Conservation (phyloP, 2,113 vertebrate species). For the Hippocampus comes region DNA sequence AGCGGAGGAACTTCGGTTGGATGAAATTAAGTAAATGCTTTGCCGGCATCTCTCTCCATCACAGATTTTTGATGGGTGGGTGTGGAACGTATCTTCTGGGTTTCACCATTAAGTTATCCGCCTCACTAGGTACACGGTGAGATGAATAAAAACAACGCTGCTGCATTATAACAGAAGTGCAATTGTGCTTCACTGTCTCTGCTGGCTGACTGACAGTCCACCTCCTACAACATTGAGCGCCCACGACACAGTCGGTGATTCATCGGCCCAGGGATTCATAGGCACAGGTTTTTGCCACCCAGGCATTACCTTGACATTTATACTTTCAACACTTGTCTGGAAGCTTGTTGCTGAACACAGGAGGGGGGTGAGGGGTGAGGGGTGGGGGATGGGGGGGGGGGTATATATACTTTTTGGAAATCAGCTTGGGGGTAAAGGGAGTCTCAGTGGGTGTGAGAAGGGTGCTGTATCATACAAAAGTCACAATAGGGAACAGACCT, state of each 20-base stretch:
- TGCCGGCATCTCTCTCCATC: too few relatives aligned
- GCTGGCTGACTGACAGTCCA: slow-evolving; percentile 5
- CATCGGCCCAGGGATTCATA: slow-evolving; percentile 21
- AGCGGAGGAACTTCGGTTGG: too few relatives aligned
- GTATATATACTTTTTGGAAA: not conserved
- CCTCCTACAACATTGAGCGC: slow-evolving; percentile 10
- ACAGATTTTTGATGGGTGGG: too few relatives aligned
- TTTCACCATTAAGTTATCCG: not conserved
- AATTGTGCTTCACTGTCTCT: slow-evolving; percentile 2
- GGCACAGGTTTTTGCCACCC: slow-evolving; percentile 12
- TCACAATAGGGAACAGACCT: not conserved
- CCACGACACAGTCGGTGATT: slow-evolving; percentile 25
- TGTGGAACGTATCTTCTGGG: too few relatives aligned
- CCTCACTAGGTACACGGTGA: not conserved
- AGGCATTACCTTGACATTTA: slow-evolving; percentile 24
- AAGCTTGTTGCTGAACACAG: not conserved
- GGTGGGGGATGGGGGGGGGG: not conserved
- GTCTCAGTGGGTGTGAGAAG: too few relatives aligned
- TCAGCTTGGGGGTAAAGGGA: not conserved
- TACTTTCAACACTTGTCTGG: not conserved
- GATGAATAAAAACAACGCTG: not conserved
- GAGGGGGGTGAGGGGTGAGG: not conserved
- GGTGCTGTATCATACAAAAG: not conserved
- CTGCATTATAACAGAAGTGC: not conserved
- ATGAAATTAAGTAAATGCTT: too few relatives aligned